phyloP scores from a whole-genome alignment of 2,888 invertebrate species.

The Mactromeris polynyma region DNA sequence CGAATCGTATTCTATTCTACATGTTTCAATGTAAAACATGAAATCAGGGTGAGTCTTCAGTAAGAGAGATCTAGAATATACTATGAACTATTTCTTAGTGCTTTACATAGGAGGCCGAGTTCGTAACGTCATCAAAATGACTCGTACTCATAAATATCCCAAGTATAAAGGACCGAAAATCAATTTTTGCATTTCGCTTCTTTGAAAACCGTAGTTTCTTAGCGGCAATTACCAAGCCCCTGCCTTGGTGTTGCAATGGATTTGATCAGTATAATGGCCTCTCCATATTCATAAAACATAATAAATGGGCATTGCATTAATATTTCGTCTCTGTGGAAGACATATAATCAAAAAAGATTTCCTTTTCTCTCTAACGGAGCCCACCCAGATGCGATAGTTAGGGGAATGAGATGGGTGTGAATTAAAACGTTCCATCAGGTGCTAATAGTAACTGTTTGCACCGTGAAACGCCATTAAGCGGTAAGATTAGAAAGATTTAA shows the following conservation, averaged over 20 bases:
- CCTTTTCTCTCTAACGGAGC: not conserved
- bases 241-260: not conserved
- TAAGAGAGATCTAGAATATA: not conserved
- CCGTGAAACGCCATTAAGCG: slow-evolving; percentile 26
- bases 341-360: not conserved
- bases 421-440: slow-evolving; percentile 14
- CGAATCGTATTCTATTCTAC: too few relatives aligned
- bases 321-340: not conserved
- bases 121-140: not conserved
- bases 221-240: not conserved
- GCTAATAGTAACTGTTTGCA: slow-evolving; percentile 13
- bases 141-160: not conserved
- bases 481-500: slow-evolving; percentile 27
- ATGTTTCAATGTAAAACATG: not conserved
- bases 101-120: not conserved
- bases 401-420: not conserved
- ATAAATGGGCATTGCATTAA: slow-evolving; percentile 10
- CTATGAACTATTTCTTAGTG: not conserved
- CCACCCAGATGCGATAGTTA: slow-evolving; percentile 10
- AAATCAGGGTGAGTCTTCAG: not conserved
- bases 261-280: not conserved
- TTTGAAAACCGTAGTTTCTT: not conserved
- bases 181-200: not conserved
- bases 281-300: slow-evolving; percentile 4
- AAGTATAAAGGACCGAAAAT: not conserved